Percentiles rank a stretch among this genome's conserved stretches.
Evolutionary conservation across 2,113 vertebrate species (phyloP).

Genomic region (Morphnarchus princeps): DNA sequence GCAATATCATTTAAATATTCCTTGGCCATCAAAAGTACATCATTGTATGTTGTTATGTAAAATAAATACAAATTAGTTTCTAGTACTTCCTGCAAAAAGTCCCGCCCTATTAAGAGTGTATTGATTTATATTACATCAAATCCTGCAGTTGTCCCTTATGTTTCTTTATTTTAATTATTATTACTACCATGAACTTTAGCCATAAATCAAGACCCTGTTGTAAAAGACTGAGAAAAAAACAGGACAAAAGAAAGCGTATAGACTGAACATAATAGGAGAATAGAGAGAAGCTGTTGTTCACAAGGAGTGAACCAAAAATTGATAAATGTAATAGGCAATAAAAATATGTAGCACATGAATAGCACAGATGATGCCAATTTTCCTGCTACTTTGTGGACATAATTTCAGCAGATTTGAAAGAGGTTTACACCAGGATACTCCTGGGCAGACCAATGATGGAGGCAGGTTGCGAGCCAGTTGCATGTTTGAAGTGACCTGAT

Average conservation of each 20-base stretch:
- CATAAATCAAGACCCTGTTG: background rate
- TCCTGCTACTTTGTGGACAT: background rate
- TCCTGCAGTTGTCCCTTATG: background rate
- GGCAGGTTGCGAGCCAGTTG: background rate
- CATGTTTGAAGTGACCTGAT: background rate
- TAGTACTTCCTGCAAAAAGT: background rate
- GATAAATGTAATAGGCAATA: background rate
- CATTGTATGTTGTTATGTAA: background rate
- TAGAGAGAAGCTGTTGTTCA: background rate
- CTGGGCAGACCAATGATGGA: background rate
- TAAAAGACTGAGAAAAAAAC: background rate
- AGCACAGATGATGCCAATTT: background rate
- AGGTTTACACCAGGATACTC: background rate
- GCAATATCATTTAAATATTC: background rate
- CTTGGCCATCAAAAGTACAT: background rate
- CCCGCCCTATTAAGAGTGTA: background rate
- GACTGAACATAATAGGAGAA: background rate
- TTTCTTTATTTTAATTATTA: background rate
- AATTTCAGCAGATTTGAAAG: background rate
- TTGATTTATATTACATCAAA: background rate
- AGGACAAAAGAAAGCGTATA: background rate
- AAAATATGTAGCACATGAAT: background rate
- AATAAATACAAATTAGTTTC: background rate
- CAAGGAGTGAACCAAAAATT: background rate
- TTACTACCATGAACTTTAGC: background rate